A percentile compares a stretch with the other conserved stretches of the same genome.
phyloP scores from a whole-genome alignment of 2,797 vertebrate genomes.

The Gallinago solitaria region DNA sequence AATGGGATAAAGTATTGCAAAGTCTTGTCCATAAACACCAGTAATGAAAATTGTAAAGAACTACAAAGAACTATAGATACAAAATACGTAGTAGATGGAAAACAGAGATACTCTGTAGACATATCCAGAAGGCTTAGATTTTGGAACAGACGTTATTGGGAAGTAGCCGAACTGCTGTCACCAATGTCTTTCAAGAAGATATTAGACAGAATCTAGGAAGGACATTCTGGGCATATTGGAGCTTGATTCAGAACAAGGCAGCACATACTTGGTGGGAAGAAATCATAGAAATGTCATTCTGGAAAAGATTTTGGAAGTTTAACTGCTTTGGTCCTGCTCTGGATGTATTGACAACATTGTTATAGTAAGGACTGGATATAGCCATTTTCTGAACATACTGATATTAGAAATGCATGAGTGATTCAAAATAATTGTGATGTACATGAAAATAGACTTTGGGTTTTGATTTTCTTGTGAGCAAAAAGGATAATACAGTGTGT shows the following conservation, averaged over 20 bases:
- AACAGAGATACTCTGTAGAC: background rate
- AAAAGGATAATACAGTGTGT: background rate
- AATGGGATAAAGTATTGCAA: background rate
- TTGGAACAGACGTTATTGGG: background rate
- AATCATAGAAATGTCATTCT: background rate
- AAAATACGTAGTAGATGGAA: background rate
- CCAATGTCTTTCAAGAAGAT: background rate
- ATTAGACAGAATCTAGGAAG: conserved; percentile 6
- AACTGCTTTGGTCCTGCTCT: background rate
- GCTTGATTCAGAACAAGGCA: background rate
- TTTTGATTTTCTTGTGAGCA: background rate
- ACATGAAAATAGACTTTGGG: background rate
- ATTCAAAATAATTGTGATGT: background rate
- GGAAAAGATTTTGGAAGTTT: background rate
- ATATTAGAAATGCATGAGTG: background rate
- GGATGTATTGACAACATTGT: background rate
- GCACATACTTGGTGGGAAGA: background rate
- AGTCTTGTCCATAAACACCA: background rate
- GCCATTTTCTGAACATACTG: background rate
- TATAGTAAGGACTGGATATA: background rate
- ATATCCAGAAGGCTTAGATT: background rate
- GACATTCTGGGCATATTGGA: background rate
- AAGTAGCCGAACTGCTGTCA: background rate
- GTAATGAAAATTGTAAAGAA: background rate
- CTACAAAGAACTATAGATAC: background rate